Percentiles rank a stretch among this genome's conserved stretches.
Evolutionary conservation across 2,113 vertebrate genomes (phyloP).

Genomic region (Mirza zaza): DNA sequence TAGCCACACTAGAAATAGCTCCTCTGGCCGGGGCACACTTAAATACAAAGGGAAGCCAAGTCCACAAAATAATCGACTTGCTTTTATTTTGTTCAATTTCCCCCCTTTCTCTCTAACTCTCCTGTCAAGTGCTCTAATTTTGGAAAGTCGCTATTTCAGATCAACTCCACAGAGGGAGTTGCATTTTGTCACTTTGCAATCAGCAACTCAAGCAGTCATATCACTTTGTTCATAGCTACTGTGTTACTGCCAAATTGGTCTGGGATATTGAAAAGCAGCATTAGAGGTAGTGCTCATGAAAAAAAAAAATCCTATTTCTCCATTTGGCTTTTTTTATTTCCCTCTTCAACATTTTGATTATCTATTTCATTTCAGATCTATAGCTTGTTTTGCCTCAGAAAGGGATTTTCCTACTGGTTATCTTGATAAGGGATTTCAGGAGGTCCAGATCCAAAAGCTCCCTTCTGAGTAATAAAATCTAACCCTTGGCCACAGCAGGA

Average conservation of each 20-base stretch:
- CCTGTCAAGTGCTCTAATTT: slow-evolving; percentile 49
- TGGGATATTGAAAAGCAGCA: slow-evolving; percentile 56
- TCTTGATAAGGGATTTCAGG: slow-evolving; percentile 25
- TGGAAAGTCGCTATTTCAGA: slow-evolving; percentile 42
- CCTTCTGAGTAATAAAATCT: slow-evolving; percentile 23
- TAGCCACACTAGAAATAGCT: neutral
- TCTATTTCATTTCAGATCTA: slow-evolving; percentile 40
- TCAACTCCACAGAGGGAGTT: slow-evolving; percentile 11
- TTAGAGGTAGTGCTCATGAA: neutral
- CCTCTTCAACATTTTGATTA: slow-evolving; percentile 36
- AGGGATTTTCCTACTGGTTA: slow-evolving; percentile 31
- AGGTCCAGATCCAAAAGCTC: neutral
- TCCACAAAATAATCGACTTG: slow-evolving; percentile 19
- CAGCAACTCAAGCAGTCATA: slow-evolving; percentile 47
- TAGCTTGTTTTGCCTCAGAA: slow-evolving; percentile 26
- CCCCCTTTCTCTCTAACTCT: neutral
- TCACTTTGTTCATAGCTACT: slow-evolving; percentile 42
- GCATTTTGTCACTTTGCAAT: slow-evolving; percentile 58
- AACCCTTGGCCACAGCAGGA: neutral
- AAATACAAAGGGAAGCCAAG: slow-evolving; percentile 38
- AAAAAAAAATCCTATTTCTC: slow-evolving; percentile 26
- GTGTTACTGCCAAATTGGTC: slow-evolving; percentile 42
- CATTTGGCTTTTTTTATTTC: slow-evolving; percentile 16
- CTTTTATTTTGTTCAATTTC: slow-evolving; percentile 51
- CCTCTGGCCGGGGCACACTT: neutral